phyloP scores from a whole-genome alignment of 2,888 invertebrate species.

The Campopleginae sp. region DNA sequence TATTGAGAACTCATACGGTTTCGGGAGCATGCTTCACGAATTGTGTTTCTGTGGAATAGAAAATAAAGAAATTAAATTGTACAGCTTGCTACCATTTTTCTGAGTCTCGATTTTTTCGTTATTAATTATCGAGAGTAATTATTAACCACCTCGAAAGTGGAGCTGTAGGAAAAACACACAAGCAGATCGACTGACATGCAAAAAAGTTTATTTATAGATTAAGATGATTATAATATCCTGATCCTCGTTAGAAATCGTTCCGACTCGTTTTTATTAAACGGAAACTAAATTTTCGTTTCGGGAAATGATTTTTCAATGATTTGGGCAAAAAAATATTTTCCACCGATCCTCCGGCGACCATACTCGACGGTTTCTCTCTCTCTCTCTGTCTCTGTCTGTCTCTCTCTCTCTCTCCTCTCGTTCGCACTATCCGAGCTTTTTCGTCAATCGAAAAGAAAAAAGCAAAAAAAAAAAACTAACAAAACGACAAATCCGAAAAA shows the following conservation, averaged over 20 bases:
- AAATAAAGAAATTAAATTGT: background rate
- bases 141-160: background rate
- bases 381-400: conserved; percentile 24
- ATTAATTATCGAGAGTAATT: too few species aligned
- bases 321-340: too few species aligned
- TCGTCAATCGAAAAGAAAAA: conserved; percentile 45
- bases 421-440: conserved; percentile 8
- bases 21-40: background rate
- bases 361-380: conserved; percentile 26
- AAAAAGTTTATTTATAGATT: background rate
- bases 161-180: background rate
- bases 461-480: conserved; percentile 71
- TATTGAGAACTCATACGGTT: too few species aligned
- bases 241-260: conserved; percentile 4
- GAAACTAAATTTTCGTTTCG: background rate
- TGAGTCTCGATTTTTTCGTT: background rate
- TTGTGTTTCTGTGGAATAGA: background rate
- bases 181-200: background rate
- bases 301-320: background rate
- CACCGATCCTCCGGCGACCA: too few species aligned
- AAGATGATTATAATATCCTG: conserved; percentile 26
- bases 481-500: conserved; percentile 79
- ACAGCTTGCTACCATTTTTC: background rate
- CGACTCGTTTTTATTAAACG: background rate
- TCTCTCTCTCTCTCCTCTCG: conserved; percentile 30